These are phyloP conservation scores for Dendroctonus valens DNA, from an alignment of 1,140 invertebrate genomes.

Conservation along the genomic window DNA sequence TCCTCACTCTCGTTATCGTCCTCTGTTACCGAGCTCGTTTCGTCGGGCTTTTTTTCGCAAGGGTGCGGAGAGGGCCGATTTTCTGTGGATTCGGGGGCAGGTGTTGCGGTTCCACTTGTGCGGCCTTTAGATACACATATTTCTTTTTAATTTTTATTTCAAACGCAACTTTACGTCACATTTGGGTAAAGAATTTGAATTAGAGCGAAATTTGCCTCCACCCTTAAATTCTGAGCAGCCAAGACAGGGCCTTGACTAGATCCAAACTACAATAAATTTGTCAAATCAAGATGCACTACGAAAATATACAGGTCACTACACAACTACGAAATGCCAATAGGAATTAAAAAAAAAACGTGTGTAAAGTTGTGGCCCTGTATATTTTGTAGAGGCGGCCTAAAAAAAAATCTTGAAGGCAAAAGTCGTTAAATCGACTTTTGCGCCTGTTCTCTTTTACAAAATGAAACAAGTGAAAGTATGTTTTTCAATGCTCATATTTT, in stretches of 20 bases:
- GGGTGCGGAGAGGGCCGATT: slow-evolving; percentile 61
- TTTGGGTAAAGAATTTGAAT: background rate
- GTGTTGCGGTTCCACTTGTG: slow-evolving; percentile 30
- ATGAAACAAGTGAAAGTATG: too few relatives aligned
- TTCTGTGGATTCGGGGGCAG: slow-evolving; percentile 54
- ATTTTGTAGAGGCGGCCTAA: slow-evolving; percentile 38
- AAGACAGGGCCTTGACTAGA: too few relatives aligned
- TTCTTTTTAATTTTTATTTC: too few relatives aligned
- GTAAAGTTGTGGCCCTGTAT: slow-evolving; percentile 37
- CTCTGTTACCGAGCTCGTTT: slow-evolving; percentile 89
- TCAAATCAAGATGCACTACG: slow-evolving; percentile 26
- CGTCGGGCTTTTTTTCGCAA: slow-evolving; percentile 58
- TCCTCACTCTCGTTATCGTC: slow-evolving; percentile 93
- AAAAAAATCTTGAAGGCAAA: slow-evolving; percentile 11
- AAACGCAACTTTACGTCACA: background rate
- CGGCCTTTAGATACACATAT: slow-evolving; percentile 16
- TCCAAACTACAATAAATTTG: too few relatives aligned
- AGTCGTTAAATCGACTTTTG: background rate
- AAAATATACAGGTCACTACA: slow-evolving; percentile 36
- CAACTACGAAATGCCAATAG: slow-evolving; percentile 15
- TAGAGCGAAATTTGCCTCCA: background rate
- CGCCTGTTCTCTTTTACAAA: too few relatives aligned
- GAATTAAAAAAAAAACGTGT: background rate
- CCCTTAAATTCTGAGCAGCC: too few relatives aligned
- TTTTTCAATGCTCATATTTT: slow-evolving; percentile 32